These are phyloP conservation scores for Agonopterix subpropinquella DNA, from an alignment of 2,888 invertebrate species.

Conservation along the genomic window DNA sequence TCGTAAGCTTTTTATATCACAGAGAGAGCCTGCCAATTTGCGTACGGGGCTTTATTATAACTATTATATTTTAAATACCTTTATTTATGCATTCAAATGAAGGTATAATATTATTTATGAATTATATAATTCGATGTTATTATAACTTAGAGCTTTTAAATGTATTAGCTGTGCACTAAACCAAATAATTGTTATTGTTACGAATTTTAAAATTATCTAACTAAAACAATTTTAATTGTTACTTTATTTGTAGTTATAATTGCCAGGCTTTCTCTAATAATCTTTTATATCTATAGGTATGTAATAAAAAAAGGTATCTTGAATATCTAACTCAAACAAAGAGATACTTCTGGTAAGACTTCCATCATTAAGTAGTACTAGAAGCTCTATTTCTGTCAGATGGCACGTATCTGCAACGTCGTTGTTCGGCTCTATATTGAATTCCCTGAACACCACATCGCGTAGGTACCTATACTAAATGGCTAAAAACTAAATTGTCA, in stretches of 20 bases:
- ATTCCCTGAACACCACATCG: too few species aligned
- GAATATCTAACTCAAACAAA: too few species aligned
- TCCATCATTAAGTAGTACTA: too few species aligned
- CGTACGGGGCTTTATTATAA: neutral
- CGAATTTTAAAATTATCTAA: slow-evolving; percentile 17
- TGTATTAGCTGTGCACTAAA: slow-evolving; percentile 59
- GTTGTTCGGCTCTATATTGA: too few species aligned
- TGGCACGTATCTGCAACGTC: too few species aligned
- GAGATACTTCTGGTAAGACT: too few species aligned
- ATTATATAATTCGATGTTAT: slow-evolving; percentile 16
- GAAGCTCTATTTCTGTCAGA: too few species aligned
- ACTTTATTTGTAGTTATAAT: slow-evolving; percentile 17
- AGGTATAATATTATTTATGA: slow-evolving; percentile 10
- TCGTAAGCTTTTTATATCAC: slow-evolving; percentile 51
- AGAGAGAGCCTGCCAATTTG: slow-evolving; percentile 52
- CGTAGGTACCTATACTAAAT: neutral
- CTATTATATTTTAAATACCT: neutral
- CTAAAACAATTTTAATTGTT: slow-evolving; percentile 13
- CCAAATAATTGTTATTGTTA: slow-evolving; percentile 57
- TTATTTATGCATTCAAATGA: neutral
- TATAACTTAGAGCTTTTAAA: slow-evolving; percentile 35
- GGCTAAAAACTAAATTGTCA: neutral
- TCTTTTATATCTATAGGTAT: neutral
- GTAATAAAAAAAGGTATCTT: too few species aligned
- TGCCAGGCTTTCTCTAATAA: slow-evolving; percentile 54